Base-by-base conservation (phyloP, 2,797 vertebrate species). In the Oreonectes daqikongensis region DNA sequence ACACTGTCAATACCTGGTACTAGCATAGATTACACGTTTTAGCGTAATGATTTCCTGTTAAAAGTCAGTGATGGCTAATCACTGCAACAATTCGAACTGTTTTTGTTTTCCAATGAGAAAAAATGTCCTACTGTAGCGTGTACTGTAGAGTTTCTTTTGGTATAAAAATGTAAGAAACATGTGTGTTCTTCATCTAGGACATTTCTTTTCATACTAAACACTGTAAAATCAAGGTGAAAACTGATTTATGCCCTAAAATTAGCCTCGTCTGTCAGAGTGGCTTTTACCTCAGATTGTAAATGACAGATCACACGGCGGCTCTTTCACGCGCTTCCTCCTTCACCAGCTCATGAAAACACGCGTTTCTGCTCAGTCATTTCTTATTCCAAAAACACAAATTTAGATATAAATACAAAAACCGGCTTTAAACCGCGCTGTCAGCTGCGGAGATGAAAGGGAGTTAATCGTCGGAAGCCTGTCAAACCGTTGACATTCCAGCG, bases 351-450 rank as follows among this genome's bases (percentile, higher is more conserved):
- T 40, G 60, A 64, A 65, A 79, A 63, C 72, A 71, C 63, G 66
- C 40, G 17, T 68, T 24, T 40, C 59, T n/a, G 70, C 59, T 65
- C 42, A 18, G 68, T 67, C 65, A 38, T 71, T 59, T 48, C 57
- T 64, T 61, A 66, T 71, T 53, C 63, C 50, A 53, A 79, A 84
- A 84, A 79, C 78, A 80, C 78, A 82, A 69, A 82, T 82, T 79
- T 75, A 78, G 80, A 82, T 77, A 78, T 59, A 71, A 82, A 74
- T 75, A 80, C 46, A 80, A 78, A 82, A 59, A 78, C 38, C 46
- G 55, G 61, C 67, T 84, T 82, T 80, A 82, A 82, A 80, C 74
- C 74, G 69, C 15, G 70, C 79, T 80, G 78, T 83, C 80, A 83
- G 77, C 69, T 28, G 10, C 44, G 5, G 63, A 78, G 76, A 81